Evolutionary conservation across 23 tunicate species (phyloP).

Genomic region (Phallusia fumigata): DNA sequence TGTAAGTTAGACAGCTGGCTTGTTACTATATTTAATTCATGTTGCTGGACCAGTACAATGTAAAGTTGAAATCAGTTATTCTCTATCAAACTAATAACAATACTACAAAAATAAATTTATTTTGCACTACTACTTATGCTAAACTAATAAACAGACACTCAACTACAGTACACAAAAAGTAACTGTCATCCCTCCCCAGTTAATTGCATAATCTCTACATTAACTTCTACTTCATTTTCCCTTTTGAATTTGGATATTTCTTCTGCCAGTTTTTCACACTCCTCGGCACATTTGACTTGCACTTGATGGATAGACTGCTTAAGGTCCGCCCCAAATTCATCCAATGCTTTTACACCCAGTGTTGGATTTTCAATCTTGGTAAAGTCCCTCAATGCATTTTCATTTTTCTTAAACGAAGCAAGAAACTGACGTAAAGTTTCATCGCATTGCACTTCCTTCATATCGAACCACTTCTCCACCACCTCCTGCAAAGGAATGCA

Average conservation of each 20-base stretch:
- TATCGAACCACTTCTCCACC: constrained; percentile 37
- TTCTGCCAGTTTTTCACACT: neutral
- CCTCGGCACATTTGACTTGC: neutral
- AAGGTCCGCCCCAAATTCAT: neutral
- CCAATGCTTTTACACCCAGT: neutral
- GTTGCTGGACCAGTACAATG: too few relatives aligned
- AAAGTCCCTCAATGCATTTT: constrained; percentile 16
- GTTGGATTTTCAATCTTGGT: neutral
- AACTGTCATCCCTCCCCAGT: too few relatives aligned
- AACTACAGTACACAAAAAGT: too few relatives aligned
- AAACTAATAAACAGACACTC: too few relatives aligned
- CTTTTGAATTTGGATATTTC: neutral
- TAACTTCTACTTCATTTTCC: neutral
- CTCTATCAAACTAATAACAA: too few relatives aligned
- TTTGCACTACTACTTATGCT: too few relatives aligned
- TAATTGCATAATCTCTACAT: too few relatives aligned
- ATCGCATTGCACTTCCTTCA: constrained; percentile 54
- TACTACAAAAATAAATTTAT: too few relatives aligned
- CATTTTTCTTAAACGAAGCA: constrained; percentile 28
- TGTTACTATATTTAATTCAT: too few relatives aligned
- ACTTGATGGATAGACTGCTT: neutral
- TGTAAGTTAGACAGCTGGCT: too few relatives aligned
- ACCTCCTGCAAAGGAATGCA: constrained; percentile 45
- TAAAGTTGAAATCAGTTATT: too few relatives aligned
- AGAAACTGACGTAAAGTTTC: constrained; percentile 31